A percentile compares a stretch with the other conserved stretches of the same genome.
Conservation (phyloP, 1,140 invertebrate genomes). For the Magallana gigas region DNA sequence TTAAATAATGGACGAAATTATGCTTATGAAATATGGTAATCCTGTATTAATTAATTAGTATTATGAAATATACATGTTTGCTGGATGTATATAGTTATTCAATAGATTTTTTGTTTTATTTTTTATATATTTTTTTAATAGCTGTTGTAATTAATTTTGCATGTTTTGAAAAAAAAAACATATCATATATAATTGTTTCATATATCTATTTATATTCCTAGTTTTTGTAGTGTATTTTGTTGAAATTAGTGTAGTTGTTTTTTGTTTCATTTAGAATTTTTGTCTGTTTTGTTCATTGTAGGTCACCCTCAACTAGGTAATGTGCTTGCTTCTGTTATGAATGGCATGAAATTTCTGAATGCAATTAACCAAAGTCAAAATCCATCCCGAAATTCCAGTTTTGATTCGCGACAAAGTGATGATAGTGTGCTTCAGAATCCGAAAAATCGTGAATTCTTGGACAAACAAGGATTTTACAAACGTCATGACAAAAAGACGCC, state of each 20-base stretch:
- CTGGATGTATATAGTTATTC: not conserved
- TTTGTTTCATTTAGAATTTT: not conserved
- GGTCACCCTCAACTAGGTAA: constrained; percentile 50
- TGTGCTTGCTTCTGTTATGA: constrained; percentile 54
- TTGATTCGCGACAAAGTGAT: constrained; percentile 24
- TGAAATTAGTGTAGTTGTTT: not conserved
- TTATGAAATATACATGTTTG: not conserved
- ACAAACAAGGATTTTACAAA: constrained; percentile 52
- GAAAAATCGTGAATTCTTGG: constrained; percentile 52
- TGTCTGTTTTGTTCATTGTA: constrained; percentile 44
- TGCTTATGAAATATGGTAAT: constrained; percentile 23
- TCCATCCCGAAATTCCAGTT: not conserved
- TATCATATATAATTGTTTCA: not conserved
- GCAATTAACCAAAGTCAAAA: constrained; percentile 40
- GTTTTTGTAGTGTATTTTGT: not conserved
- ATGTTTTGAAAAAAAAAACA: not conserved
- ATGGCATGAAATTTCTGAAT: constrained; percentile 55
- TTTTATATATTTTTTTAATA: not conserved
- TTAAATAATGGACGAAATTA: constrained; percentile 30
- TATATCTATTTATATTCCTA: not conserved
- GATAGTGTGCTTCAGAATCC: constrained; percentile 54
- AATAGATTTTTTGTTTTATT: constrained; percentile 1
- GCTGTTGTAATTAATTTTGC: not conserved
- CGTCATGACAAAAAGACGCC: not conserved
- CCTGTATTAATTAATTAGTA: not conserved